Conservation (phyloP, 2,797 vertebrate genomes). For the Remorina albescens region DNA sequence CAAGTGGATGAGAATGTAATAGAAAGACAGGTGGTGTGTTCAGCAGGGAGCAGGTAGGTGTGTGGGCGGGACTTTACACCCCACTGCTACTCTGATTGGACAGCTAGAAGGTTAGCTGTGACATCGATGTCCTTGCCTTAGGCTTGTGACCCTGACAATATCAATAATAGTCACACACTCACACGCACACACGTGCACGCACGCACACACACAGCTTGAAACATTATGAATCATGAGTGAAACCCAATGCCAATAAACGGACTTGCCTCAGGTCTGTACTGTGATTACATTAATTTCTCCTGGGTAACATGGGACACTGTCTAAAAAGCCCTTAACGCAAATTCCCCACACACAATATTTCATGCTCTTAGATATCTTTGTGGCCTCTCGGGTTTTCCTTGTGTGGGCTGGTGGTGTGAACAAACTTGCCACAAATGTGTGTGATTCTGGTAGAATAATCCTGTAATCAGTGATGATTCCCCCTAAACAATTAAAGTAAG, state of each 20-base stretch:
- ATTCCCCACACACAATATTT: neutral
- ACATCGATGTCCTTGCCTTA: constrained; percentile 71
- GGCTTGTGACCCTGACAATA: constrained; percentile 63
- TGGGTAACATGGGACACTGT: constrained; percentile 28
- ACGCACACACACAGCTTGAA: constrained; percentile 14
- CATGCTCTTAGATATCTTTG: constrained; percentile 15
- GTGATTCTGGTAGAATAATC: neutral
- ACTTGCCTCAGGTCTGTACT: constrained; percentile 46
- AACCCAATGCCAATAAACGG: constrained; percentile 40
- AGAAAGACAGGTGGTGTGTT: constrained; percentile 75
- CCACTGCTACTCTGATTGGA: constrained; percentile 80
- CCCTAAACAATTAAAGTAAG: neutral
- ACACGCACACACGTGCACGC: neutral
- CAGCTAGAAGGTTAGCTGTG: constrained; percentile 62
- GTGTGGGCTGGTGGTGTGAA: neutral
- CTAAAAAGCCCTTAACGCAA: constrained; percentile 8
- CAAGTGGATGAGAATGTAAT: constrained; percentile 37
- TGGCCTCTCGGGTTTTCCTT: constrained; percentile 7
- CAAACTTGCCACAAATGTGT: neutral
- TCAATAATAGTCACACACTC: constrained; percentile 41
- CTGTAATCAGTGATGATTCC: neutral
- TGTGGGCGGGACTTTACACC: constrained; percentile 73
- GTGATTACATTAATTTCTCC: constrained; percentile 51
- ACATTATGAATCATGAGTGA: constrained; percentile 50
- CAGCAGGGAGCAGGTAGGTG: constrained; percentile 74